These are phyloP conservation scores for Epizoanthus scotinus DNA, from an alignment of 92 coral and sea anemone genomes.

Conservation along the genomic window DNA sequence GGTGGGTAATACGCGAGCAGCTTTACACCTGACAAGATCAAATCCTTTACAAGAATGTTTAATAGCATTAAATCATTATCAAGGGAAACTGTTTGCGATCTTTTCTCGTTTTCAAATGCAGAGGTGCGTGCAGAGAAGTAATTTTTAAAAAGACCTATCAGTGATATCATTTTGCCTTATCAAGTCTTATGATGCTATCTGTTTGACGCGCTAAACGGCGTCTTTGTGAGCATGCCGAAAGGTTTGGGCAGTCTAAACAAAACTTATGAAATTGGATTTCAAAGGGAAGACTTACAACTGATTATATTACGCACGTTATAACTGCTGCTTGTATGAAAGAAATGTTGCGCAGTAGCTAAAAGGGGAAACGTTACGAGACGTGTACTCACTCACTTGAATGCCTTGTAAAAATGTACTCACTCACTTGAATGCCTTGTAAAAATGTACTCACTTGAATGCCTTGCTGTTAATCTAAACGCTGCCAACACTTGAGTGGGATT, in stretches of 20 bases:
- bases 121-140: not conserved
- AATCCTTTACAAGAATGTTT: not conserved
- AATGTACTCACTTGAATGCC: too few species aligned
- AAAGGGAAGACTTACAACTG: not conserved
- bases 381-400: too few species aligned
- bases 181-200: conserved; percentile 8
- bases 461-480: too few species aligned
- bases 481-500: too few species aligned
- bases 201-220: not conserved
- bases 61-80: not conserved
- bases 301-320: not conserved
- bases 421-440: too few species aligned
- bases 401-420: too few species aligned
- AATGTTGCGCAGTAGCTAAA: too few species aligned
- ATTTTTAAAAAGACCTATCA: not conserved
- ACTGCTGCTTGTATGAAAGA: conserved; percentile 1
- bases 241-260: not conserved
- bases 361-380: too few species aligned
- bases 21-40: not conserved
- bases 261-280: not conserved
- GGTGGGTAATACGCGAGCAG: not conserved
- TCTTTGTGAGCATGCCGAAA: conserved; percentile 29
- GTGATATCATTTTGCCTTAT: not conserved
- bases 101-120: conserved; percentile 9
- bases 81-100: not conserved